Percentiles rank a stretch among this genome's conserved stretches.
phyloP scores from a whole-genome alignment of 2,797 vertebrate genomes.

The Arrhamphus sclerolepis region DNA sequence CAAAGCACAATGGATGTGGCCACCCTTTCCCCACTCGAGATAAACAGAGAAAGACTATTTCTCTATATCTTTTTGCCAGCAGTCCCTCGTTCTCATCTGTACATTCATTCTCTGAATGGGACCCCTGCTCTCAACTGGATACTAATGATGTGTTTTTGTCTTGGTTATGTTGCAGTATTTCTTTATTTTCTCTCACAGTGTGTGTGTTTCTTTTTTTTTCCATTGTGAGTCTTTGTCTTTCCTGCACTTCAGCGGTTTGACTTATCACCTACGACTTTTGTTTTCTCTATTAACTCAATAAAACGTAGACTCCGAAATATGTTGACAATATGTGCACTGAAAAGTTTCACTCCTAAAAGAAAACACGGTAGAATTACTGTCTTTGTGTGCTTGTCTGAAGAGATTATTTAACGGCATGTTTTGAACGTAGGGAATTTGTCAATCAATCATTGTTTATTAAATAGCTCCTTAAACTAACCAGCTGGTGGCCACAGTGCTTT shows the following conservation, averaged over 20 bases:
- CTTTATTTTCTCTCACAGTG: slow-evolving; percentile 1
- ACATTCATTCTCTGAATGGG: slow-evolving; percentile 45
- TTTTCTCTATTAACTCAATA: slow-evolving; percentile 3
- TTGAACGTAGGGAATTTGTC: too few species aligned
- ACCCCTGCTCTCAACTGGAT: slow-evolving; percentile 12
- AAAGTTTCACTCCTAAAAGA: too few species aligned
- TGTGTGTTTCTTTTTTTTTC: not conserved
- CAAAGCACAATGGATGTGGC: slow-evolving; percentile 79
- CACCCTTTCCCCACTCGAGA: slow-evolving; percentile 66
- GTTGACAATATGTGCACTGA: not conserved
- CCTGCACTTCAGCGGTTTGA: slow-evolving; percentile 1
- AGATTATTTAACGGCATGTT: too few species aligned
- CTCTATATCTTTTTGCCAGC: slow-evolving; percentile 55
- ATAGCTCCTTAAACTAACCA: too few species aligned
- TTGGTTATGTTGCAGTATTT: slow-evolving; percentile 11
- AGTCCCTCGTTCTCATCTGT: slow-evolving; percentile 45
- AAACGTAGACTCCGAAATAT: not conserved
- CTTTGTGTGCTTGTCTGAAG: too few species aligned
- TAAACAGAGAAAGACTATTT: slow-evolving; percentile 71
- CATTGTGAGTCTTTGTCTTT: not conserved
- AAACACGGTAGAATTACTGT: too few species aligned
- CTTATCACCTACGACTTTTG: not conserved
- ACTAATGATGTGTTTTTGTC: slow-evolving; percentile 15
- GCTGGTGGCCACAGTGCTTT: too few species aligned
- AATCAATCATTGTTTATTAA: too few species aligned